Conservation (phyloP, 2,888 invertebrate species). For the Horisme vitalbata region DNA sequence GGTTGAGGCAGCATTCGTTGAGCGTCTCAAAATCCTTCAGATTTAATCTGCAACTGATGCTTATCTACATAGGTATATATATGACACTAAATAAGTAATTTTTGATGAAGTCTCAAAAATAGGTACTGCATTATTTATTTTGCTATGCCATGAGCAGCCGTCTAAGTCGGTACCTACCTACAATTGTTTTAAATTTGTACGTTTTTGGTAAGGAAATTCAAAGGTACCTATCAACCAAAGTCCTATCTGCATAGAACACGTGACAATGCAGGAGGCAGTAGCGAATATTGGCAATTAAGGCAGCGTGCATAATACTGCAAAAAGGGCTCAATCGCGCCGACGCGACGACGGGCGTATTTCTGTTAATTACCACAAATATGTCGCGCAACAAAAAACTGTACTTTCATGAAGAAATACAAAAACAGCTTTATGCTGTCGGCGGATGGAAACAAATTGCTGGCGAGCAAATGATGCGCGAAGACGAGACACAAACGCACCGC, state of each 20-base stretch:
- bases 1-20: too few relatives aligned
- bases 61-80: too few relatives aligned
- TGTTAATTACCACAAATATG: conserved; percentile 79
- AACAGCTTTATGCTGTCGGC: conserved; percentile 38
- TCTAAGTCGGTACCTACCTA: too few relatives aligned
- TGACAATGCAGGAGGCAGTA: conserved; percentile 25
- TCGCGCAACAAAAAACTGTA: conserved; percentile 44
- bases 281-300: conserved; percentile 28
- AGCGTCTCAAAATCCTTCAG: too few relatives aligned
- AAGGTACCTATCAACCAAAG: too few relatives aligned
- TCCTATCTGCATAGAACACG: conserved; percentile 1
- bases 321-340: conserved; percentile 49
- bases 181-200: too few relatives aligned
- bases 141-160: too few relatives aligned
- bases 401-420: conserved; percentile 15
- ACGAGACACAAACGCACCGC: conserved; percentile 50
- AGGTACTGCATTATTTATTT: too few relatives aligned
- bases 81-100: too few relatives aligned
- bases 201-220: too few relatives aligned
- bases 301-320: conserved; percentile 38
- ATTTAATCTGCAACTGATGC: too few relatives aligned
- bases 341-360: conserved; percentile 48
- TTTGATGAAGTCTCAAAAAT: too few relatives aligned
- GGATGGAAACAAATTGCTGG: conserved; percentile 57
- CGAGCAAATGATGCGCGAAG: conserved; percentile 56